phyloP scores from a whole-genome alignment of 2,113 vertebrate genomes.

The Pteropus alecto region DNA sequence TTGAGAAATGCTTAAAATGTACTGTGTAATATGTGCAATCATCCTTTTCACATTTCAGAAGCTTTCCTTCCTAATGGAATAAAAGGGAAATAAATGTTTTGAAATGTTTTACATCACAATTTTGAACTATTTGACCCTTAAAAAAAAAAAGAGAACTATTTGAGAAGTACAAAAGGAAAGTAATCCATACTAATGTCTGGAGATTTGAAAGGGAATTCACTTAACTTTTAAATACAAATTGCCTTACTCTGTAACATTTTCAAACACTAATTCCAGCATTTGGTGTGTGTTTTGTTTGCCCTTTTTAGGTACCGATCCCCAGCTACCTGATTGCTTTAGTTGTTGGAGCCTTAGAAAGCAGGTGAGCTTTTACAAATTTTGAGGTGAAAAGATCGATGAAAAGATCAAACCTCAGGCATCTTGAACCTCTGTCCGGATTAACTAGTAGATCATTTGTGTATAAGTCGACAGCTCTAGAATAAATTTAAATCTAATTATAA shows the following conservation, averaged over 20 bases:
- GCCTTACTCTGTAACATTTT: neutral
- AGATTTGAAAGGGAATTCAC: neutral
- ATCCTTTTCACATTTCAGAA: neutral
- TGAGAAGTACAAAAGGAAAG: neutral
- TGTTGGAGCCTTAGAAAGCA: conserved; percentile 95
- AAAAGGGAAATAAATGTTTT: neutral
- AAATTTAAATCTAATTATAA: conserved; percentile 24
- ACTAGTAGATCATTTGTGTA: neutral
- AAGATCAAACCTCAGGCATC: neutral
- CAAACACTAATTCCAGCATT: neutral
- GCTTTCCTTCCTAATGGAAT: neutral
- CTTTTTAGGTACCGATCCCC: conserved; percentile 91
- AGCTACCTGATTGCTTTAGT: conserved; percentile 96
- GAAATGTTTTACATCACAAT: neutral
- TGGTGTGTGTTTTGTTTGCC: neutral
- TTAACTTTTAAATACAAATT: neutral
- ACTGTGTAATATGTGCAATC: neutral
- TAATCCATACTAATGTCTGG: neutral
- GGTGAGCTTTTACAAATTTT: conserved; percentile 81
- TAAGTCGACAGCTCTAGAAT: neutral
- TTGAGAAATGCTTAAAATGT: neutral
- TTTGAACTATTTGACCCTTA: neutral
- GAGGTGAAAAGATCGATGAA: neutral
- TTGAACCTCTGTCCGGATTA: neutral
- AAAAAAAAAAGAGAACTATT: neutral